phyloP scores from a whole-genome alignment of 2,113 vertebrate species.

The Diphyllodes magnificus region DNA sequence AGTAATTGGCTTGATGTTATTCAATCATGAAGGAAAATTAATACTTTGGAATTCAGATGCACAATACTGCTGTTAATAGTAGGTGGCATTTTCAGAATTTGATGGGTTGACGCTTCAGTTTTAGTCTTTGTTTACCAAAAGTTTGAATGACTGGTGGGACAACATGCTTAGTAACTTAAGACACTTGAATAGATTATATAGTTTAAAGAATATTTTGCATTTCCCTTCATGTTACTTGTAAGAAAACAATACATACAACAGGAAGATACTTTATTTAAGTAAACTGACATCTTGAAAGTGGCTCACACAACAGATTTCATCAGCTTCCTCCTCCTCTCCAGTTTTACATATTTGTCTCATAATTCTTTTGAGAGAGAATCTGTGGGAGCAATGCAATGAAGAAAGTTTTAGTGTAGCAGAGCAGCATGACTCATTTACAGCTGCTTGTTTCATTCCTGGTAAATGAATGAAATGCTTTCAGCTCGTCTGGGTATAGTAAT shows the following conservation, averaged over 20 bases:
- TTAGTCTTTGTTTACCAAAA: neutral
- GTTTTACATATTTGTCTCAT: conserved; percentile 25
- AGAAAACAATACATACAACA: neutral
- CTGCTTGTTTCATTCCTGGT: conserved; percentile 37
- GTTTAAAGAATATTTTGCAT: neutral
- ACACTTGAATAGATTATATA: neutral
- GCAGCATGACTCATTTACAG: conserved; percentile 51
- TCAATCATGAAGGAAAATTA: neutral
- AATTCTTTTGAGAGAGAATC: neutral
- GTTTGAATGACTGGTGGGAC: neutral
- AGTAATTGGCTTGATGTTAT: neutral
- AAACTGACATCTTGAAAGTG: neutral
- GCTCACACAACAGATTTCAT: neutral
- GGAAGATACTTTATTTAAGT: neutral
- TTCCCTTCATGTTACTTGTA: neutral
- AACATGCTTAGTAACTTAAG: neutral
- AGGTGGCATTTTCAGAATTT: neutral
- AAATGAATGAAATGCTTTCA: conserved; percentile 41
- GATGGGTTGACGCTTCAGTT: neutral
- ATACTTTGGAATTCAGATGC: neutral
- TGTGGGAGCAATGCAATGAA: conserved; percentile 24
- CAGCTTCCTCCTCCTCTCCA: neutral
- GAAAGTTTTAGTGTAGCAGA: neutral
- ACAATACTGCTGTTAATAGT: neutral
- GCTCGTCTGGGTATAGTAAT: neutral